phyloP scores from a whole-genome alignment of 2,888 invertebrate species.

The Elmis aenea region DNA sequence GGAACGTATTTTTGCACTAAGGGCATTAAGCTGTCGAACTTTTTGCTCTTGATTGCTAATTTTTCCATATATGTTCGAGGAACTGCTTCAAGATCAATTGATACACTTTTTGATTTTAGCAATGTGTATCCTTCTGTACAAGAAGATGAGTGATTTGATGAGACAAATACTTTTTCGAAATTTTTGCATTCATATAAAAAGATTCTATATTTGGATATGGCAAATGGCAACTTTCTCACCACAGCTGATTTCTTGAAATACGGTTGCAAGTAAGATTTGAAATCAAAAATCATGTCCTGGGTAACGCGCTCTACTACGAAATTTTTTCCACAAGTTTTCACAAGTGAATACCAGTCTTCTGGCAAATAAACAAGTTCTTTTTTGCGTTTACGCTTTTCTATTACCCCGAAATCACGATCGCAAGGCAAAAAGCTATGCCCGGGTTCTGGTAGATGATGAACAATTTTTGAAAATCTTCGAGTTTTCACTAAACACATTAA shows the following conservation, averaged over 20 bases:
- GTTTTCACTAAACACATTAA: background rate
- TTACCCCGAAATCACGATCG: conserved; percentile 2
- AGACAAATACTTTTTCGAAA: conserved; percentile 1
- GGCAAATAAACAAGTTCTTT: conserved; percentile 17
- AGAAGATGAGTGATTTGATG: no score
- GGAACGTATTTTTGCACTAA: no score
- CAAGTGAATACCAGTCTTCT: conserved; percentile 17
- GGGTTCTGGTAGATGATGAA: conserved; percentile 5
- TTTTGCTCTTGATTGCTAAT: no score
- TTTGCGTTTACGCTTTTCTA: conserved; percentile 5
- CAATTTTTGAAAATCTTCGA: conserved; percentile 1
- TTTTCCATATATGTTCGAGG: no score
- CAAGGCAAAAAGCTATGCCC: conserved; percentile 5
- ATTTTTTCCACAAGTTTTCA: conserved; percentile 17
- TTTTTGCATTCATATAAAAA: background rate
- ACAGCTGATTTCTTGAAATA: background rate
- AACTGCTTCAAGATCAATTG: no score
- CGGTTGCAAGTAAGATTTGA: background rate
- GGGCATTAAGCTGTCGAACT: no score
- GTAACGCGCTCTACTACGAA: conserved; percentile 5
- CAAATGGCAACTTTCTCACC: conserved; percentile 1
- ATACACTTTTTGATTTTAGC: no score
- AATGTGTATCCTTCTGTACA: no score
- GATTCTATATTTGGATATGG: conserved; percentile 5
- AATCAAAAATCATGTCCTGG: conserved; percentile 2